Conservation (phyloP, 1,140 invertebrate species). For the Cydia strobilella region DNA sequence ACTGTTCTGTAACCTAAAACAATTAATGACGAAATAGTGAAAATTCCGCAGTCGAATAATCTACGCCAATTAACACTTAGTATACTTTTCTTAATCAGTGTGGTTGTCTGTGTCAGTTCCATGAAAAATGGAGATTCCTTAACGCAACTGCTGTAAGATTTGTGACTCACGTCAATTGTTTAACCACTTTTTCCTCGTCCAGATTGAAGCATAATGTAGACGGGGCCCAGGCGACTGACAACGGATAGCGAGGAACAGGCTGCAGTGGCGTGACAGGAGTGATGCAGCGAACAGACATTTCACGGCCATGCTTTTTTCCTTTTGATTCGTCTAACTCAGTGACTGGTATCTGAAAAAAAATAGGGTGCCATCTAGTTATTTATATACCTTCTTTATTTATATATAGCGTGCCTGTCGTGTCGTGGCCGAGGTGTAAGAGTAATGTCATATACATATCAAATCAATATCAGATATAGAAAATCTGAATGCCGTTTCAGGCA, state of each 20-base stretch:
- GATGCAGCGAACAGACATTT: not conserved
- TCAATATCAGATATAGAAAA: too few relatives aligned
- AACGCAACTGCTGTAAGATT: too few relatives aligned
- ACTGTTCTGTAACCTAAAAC: conserved; percentile 55
- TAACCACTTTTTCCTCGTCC: not conserved
- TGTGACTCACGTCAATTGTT: conserved; percentile 5
- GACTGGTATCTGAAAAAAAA: not conserved
- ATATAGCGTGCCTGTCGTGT: too few relatives aligned
- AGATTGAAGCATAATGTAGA: not conserved
- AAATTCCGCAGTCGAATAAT: too few relatives aligned
- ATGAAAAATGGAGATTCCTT: not conserved
- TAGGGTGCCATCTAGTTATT: too few relatives aligned
- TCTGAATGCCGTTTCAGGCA: too few relatives aligned
- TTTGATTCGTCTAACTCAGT: not conserved
- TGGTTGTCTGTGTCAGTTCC: not conserved
- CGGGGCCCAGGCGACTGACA: not conserved
- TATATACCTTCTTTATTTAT: too few relatives aligned
- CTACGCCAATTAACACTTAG: too few relatives aligned
- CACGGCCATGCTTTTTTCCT: not conserved
- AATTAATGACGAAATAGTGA: not conserved
- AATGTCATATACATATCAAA: too few relatives aligned
- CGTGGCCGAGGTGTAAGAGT: too few relatives aligned
- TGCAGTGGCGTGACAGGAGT: not conserved
- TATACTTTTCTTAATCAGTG: too few relatives aligned
- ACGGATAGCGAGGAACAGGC: not conserved